Evolutionary conservation across 2,888 invertebrate species (phyloP).

Genomic region (Napeogenes sylphis): DNA sequence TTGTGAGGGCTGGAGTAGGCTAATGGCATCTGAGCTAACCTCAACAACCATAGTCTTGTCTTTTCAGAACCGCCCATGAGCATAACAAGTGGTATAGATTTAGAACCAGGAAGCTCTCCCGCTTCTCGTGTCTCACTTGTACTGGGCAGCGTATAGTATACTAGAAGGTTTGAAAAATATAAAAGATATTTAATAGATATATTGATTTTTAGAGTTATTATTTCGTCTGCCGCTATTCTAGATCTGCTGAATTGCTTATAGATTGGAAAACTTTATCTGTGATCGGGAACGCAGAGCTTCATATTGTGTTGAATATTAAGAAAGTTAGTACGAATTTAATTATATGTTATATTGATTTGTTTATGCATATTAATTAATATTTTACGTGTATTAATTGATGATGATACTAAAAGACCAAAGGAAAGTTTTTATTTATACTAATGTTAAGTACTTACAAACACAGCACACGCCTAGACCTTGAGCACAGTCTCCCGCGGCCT

Average conservation of each 20-base stretch:
- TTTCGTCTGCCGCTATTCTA: conserved; percentile 11
- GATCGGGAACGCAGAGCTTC: no score
- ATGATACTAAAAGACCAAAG: background rate
- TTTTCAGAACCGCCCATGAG: conserved; percentile 72
- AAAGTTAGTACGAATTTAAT: no score
- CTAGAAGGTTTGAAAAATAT: conserved; percentile 53
- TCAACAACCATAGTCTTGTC: conserved; percentile 87
- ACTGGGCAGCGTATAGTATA: conserved; percentile 82
- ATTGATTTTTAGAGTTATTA: background rate
- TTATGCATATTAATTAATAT: no score
- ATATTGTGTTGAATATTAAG: no score
- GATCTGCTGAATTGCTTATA: conserved; percentile 22
- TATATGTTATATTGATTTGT: no score
- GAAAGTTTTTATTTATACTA: no score
- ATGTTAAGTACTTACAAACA: conserved; percentile 81
- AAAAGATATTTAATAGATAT: background rate
- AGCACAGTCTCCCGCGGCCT: conserved; percentile 86
- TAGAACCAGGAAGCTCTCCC: conserved; percentile 51
- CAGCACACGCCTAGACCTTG: conserved; percentile 92
- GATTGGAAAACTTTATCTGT: conserved; percentile 22
- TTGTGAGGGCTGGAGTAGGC: conserved; percentile 86
- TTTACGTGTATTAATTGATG: background rate
- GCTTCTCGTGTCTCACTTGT: conserved; percentile 53
- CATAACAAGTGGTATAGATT: conserved; percentile 72
- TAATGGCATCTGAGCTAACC: conserved; percentile 86